Evolutionary conservation across 2,797 vertebrate genomes (phyloP).

Genomic region (Hylomyscus alleni): DNA sequence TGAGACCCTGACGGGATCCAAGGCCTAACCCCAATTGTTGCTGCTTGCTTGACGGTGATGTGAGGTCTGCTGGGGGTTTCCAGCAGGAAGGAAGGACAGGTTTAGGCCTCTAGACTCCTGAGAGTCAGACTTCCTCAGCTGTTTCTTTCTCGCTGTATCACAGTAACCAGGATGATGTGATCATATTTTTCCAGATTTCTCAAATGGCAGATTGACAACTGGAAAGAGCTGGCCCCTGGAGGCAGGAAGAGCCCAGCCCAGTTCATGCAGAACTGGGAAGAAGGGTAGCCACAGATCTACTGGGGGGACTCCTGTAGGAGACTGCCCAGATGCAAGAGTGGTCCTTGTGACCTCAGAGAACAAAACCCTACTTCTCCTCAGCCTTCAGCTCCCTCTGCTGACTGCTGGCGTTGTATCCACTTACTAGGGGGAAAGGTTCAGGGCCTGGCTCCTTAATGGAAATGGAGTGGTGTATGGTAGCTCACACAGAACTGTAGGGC

Average conservation of each 20-base stretch:
- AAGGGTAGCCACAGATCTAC: not conserved
- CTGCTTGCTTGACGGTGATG: not conserved
- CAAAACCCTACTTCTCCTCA: not conserved
- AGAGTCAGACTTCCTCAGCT: not conserved
- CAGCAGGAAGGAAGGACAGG: not conserved
- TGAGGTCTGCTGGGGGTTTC: rapidly evolving
- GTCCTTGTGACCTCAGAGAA: not conserved
- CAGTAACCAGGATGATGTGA: not conserved
- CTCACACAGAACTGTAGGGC: not conserved
- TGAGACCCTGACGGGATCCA: rapidly evolving
- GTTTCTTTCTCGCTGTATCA: not conserved
- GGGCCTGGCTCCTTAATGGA: not conserved
- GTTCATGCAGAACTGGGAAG: not conserved
- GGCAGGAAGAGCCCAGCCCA: not conserved
- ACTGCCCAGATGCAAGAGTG: not conserved
- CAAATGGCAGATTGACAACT: not conserved
- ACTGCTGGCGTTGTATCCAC: not conserved
- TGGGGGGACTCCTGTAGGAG: not conserved
- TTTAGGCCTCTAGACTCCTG: not conserved
- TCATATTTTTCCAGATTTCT: not conserved
- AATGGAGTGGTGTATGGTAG: not conserved
- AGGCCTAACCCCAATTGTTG: not conserved
- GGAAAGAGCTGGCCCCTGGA: not conserved
- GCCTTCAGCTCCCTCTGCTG: not conserved
- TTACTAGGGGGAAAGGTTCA: not conserved